Percentiles rank a stretch among this genome's conserved stretches.
These are phyloP conservation scores for Diploptera punctata DNA, from an alignment of 2,888 invertebrate genomes.

Conservation along the genomic window DNA sequence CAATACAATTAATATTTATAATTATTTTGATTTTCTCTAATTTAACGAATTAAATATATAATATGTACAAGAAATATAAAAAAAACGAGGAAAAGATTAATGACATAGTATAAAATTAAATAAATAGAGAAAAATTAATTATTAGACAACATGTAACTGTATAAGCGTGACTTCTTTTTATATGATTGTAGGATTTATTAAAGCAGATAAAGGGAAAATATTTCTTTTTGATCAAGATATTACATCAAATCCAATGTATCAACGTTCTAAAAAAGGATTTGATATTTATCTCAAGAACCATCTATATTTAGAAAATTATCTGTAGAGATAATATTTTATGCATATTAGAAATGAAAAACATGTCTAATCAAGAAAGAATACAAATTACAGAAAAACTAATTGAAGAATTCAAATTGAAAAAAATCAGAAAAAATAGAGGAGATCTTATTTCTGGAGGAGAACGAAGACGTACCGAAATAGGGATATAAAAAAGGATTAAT, in stretches of 20 bases:
- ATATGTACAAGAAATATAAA: no score
- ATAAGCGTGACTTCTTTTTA: slow-evolving; percentile 33
- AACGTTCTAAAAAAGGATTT: slow-evolving; percentile 20
- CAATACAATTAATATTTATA: no score
- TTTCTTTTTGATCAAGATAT: not conserved
- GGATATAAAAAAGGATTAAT: no score
- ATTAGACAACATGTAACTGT: no score
- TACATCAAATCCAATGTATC: slow-evolving; percentile 5
- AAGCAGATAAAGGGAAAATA: slow-evolving; percentile 18
- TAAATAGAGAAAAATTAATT: no score
- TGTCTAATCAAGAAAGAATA: not conserved
- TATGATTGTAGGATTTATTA: slow-evolving; percentile 31
- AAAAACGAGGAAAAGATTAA: no score
- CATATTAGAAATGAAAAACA: not conserved
- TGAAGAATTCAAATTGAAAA: not conserved
- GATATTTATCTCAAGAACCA: slow-evolving; percentile 44
- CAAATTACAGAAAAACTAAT: not conserved
- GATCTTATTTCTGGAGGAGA: slow-evolving; percentile 45
- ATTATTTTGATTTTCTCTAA: no score
- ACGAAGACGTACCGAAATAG: slow-evolving; percentile 47
- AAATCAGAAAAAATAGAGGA: slow-evolving; percentile 21
- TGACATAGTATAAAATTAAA: no score
- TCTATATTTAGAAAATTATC: slow-evolving; percentile 44
- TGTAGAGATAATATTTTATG: slow-evolving; percentile 44
- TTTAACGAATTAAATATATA: no score